phyloP scores from a whole-genome alignment of 2,797 vertebrate species.

The Cuniculus paca region DNA sequence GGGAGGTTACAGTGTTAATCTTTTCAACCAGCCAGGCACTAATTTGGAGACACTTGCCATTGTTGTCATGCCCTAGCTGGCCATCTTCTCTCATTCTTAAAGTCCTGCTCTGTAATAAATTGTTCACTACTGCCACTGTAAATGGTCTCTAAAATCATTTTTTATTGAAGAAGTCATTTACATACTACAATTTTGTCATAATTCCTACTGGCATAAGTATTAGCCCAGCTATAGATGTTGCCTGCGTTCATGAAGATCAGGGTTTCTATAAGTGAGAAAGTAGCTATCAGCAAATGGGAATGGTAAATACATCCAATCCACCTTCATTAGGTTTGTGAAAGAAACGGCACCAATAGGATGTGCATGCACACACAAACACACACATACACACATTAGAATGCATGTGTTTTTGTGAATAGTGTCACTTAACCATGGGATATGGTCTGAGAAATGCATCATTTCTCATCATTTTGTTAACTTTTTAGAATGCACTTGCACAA shows the following conservation, averaged over 20 bases:
- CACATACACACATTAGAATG: background rate
- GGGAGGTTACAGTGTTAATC: background rate
- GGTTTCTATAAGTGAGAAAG: background rate
- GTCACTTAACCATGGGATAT: background rate
- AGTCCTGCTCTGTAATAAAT: background rate
- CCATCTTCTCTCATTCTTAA: background rate
- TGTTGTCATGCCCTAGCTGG: background rate
- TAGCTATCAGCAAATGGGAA: background rate
- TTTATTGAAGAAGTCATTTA: slow-evolving; percentile 13
- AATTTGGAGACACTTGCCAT: background rate
- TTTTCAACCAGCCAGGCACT: background rate
- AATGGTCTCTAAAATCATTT: background rate
- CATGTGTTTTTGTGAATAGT: background rate
- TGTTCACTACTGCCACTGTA: background rate
- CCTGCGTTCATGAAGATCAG: background rate
- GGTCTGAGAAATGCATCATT: too few species aligned
- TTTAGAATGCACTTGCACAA: background rate
- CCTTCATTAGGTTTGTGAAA: background rate
- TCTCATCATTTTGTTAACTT: background rate
- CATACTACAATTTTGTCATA: background rate
- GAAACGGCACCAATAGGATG: background rate
- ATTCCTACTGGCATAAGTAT: background rate
- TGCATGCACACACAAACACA: background rate
- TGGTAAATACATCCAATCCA: background rate
- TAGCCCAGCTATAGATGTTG: background rate